A percentile compares a stretch with the other conserved stretches of the same genome.
These are phyloP conservation scores for Brachymystax lenok DNA, from an alignment of 2,797 vertebrate species.

Conservation along the genomic window DNA sequence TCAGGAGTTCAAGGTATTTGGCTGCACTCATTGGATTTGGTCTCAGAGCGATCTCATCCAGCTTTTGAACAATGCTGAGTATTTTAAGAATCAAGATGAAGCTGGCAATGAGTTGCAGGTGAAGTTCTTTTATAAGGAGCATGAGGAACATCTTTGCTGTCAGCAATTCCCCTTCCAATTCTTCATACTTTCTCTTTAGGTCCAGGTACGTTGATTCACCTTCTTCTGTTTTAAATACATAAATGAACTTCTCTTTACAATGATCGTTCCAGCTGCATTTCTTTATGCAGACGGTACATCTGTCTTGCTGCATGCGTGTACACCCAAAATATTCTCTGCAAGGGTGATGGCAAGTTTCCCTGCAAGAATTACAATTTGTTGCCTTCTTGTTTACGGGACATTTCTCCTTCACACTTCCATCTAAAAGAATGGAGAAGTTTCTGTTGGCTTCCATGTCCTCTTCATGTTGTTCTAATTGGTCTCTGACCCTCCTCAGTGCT, in stretches of 20 bases:
- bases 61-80: constrained; percentile 22
- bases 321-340: not conserved
- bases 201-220: constrained; percentile 13
- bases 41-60: constrained; percentile 49
- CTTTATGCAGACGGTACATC: constrained; percentile 23
- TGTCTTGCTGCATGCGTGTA: not conserved
- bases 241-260: constrained; percentile 36
- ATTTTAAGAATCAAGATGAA: not conserved
- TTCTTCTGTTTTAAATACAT: constrained; percentile 22
- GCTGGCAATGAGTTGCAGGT: not conserved
- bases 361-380: constrained; percentile 19
- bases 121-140: not conserved
- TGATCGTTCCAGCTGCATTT: constrained; percentile 39
- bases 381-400: too few relatives aligned
- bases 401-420: too few relatives aligned
- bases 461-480: not conserved
- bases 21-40: constrained; percentile 42
- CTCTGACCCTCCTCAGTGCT: constrained; percentile 29
- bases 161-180: not conserved
- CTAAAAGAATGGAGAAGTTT: too few relatives aligned
- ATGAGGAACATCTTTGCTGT: not conserved
- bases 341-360: constrained; percentile 42
- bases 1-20: constrained; percentile 52
- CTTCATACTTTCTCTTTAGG: constrained; percentile 43
- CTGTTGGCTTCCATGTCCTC: too few relatives aligned